Base-by-base conservation (phyloP, 2,888 invertebrate genomes). In the Hypolimnas misippus region DNA sequence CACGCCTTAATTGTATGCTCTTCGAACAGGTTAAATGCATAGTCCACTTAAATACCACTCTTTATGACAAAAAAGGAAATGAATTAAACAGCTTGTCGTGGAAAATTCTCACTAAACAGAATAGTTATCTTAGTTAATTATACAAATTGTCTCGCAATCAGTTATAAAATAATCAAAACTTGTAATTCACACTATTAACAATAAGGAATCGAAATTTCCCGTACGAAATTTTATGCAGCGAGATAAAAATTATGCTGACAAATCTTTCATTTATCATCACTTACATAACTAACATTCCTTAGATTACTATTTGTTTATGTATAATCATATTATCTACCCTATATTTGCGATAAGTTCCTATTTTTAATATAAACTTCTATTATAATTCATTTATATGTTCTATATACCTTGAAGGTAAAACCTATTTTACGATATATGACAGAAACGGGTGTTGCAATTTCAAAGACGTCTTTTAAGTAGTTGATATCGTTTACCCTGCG, bases 1-100 rank as follows among this genome's bases (percentile, higher is more conserved):
- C 55, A 62, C 51, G 52, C 49, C 59, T 38, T 66, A 67, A 66
- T 66, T 58, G 65, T 63, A 49, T 21, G 33, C 33, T 51, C 51
- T 38, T 38, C 38, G 46, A 65, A 62, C 69, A 38, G 46, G 56
- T 64, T 64, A 38, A 56, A 63, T 65, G 51, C 42, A 54, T 58
- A 56, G 40, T 51, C 50, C 50, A 59, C 58, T 61, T 64, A 42
- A 59, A 56, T 54, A 57, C 49, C 52, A 40, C 54, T 44, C 46
- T 56, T 44, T 54, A 62, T 40, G 53, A 46, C 53, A 17, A 40
- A 59, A 54, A 66, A 44, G 61, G 61, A 12, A 50, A 59, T 56
- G 55, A 65, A 65, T 52, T 56, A 53, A 55, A 51, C 51, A 51
- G n/a, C 56, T 35, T 49, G 31, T n/a, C 25, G 16, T 33, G 25